Evolutionary conservation across 2,888 invertebrate genomes (phyloP), one percentile per base, ranked within the genome.

Genomic region (Muscina levida): DNA sequence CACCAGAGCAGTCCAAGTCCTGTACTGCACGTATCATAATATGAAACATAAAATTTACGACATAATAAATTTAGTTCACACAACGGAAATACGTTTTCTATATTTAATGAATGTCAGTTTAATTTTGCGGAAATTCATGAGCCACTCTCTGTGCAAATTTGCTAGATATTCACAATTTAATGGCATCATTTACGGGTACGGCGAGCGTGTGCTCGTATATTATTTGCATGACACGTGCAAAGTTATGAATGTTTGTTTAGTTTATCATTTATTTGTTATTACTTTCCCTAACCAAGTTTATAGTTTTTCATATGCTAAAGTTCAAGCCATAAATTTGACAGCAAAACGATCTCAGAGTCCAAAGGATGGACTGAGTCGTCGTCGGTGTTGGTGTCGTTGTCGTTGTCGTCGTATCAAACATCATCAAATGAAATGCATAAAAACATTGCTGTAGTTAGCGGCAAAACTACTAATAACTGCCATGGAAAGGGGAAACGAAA

Each of bases 251-350:
- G 3, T 62, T 62, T 62, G 42, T 62, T 62, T 62, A 37, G 59
- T 59, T 59, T 59, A 62, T 39, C 62, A 62, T 22, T 62, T 22
- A 62, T 31, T 62, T 42, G 22, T 42, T 42, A 62, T 62, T 62
- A 39, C 62, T 42, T 39, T 11, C 13, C 37, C 15, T 22, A 62
- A 37, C 22, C 62, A 62, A 39, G 62, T 62, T 62, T 62, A 62
- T 62, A 62, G 62, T 62, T 62, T 62, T 62, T 62, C 62, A 17
- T 62, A 62, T 62, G 62, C 62, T 42, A 62, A 62, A 62, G 62
- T 62, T 62, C 4, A 62, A 62, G 62, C 39, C 62, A 62, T 62
- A 62, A 62, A 62, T 62, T 42, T 42, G 11, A 17, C 17, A 17
- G 39, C 10, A 26, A 24, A 56, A 56, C 13, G 13, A 37, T n/a